A percentile compares a stretch with the other conserved stretches of the same genome.
Conservation (phyloP, 1,140 invertebrate genomes). For the Hylaeus anthracinus region DNA sequence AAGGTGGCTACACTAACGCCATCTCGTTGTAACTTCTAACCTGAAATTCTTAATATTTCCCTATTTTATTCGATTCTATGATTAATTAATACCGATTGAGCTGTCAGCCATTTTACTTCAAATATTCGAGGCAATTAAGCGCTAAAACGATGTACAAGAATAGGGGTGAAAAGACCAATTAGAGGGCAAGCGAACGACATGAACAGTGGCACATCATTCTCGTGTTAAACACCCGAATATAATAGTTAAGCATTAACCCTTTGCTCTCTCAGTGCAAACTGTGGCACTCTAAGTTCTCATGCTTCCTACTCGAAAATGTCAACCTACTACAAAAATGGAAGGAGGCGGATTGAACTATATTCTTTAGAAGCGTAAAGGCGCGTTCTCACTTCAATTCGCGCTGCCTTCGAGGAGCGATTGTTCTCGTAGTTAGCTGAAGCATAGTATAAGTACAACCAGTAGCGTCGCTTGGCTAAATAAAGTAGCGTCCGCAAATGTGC, state of each 20-base stretch:
- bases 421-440: no score
- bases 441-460: no score
- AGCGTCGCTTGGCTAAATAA: no score
- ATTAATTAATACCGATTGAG: slow-evolving; percentile 15
- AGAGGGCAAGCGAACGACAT: not conserved
- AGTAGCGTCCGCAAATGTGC: no score
- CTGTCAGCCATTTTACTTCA: not conserved
- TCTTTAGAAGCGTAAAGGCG: no score
- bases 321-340: not conserved
- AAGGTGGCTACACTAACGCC: no score
- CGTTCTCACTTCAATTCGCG: no score
- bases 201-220: not conserved
- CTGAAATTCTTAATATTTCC: no score
- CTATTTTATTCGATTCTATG: no score
- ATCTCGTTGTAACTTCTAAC: no score
- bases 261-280: not conserved
- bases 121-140: slow-evolving; percentile 10
- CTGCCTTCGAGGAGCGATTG: no score
- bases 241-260: slow-evolving; percentile 32
- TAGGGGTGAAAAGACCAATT: slow-evolving; percentile 2
- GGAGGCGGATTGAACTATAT: no score
- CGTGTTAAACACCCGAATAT: slow-evolving; percentile 17
- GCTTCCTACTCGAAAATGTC: not conserved
- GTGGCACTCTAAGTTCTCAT: not conserved
- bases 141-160: not conserved